These are phyloP conservation scores for Loriculus beryllinus DNA, from an alignment of 2,797 vertebrate species.

Conservation along the genomic window DNA sequence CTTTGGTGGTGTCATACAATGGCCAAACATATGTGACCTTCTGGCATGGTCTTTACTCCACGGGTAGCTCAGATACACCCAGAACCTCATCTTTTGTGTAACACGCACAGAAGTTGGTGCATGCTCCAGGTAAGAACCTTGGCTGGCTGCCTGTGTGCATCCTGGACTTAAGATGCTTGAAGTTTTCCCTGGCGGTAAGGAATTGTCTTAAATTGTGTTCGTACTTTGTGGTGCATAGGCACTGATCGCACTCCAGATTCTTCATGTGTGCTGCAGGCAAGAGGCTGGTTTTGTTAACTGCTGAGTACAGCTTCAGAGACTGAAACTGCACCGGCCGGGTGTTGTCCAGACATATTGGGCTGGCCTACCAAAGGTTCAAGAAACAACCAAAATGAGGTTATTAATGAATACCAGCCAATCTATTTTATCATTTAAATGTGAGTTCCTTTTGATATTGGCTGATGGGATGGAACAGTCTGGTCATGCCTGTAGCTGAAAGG, in stretches of 20 bases:
- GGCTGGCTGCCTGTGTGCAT: fast-evolving
- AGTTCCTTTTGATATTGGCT: not conserved
- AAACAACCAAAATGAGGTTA: not conserved
- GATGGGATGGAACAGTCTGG: not conserved
- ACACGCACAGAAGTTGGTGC: not conserved
- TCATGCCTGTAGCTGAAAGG: not conserved
- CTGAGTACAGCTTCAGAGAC: not conserved
- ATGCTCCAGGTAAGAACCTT: fast-evolving
- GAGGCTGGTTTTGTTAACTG: not conserved
- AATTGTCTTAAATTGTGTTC: not conserved
- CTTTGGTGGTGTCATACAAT: fast-evolving
- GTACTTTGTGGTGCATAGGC: not conserved
- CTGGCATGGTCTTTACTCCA: not conserved
- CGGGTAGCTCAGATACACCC: not conserved
- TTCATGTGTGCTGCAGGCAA: not conserved
- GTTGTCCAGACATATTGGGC: not conserved
- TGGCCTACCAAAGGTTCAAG: not conserved
- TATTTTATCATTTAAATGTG: not conserved
- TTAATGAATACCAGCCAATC: not conserved
- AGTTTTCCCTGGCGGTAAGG: not conserved
- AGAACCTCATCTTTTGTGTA: not conserved
- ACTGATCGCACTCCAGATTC: not conserved
- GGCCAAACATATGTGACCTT: not conserved
- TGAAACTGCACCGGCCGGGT: not conserved
- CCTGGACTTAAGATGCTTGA: not conserved